A percentile compares a stretch with the other conserved stretches of the same genome.
These are phyloP conservation scores for Polypedilum vanderplanki DNA, from an alignment of 1,140 invertebrate species.

Conservation along the genomic window DNA sequence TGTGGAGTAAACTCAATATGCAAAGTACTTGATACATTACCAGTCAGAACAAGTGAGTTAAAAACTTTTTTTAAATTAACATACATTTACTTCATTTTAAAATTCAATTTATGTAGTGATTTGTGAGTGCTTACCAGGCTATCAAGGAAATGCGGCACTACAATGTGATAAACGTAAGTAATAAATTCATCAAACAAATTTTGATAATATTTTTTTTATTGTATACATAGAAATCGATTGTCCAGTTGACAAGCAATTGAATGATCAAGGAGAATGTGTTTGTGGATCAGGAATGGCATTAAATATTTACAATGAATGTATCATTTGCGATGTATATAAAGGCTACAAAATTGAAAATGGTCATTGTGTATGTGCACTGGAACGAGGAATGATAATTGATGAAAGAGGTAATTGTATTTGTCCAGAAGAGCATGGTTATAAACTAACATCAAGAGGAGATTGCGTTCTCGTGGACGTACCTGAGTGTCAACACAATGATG, in stretches of 20 bases:
- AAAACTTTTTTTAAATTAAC: background rate
- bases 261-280: conserved; percentile 62
- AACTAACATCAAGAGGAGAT: conserved; percentile 55
- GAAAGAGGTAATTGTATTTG: conserved; percentile 72
- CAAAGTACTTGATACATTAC: conserved; percentile 68
- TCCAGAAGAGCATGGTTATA: conserved; percentile 61
- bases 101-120: conserved; percentile 51
- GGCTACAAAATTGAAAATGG: conserved; percentile 69
- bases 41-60: conserved; percentile 57
- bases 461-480: conserved; percentile 52
- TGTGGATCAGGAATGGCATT: conserved; percentile 68
- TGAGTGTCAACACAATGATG: conserved; percentile 62
- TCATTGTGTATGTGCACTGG: conserved; percentile 69
- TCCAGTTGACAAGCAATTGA: conserved; percentile 62
- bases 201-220: conserved; percentile 31
- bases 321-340: conserved; percentile 60
- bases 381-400: conserved; percentile 65
- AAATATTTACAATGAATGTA: conserved; percentile 67
- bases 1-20: conserved; percentile 77
- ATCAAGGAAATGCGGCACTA: conserved; percentile 70
- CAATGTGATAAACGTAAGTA: conserved; percentile 63
- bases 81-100: background rate
- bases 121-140: conserved; percentile 79
- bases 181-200: conserved; percentile 13
- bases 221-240: conserved; percentile 53